Conservation (phyloP, 2,113 vertebrate species). For the Polyodon spathula region DNA sequence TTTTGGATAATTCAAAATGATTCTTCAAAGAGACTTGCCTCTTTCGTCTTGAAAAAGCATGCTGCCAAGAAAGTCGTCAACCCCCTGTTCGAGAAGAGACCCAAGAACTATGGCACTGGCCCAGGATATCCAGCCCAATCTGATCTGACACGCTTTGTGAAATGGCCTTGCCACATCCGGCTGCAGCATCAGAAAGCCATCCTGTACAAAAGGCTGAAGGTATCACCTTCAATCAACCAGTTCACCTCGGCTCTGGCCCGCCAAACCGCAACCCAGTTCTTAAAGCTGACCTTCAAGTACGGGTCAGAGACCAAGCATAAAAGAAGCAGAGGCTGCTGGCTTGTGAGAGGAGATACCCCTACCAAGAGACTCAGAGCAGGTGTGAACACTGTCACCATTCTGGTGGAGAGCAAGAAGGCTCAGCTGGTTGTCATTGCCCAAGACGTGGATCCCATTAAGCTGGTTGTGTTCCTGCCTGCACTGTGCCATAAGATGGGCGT, state of each 20-base stretch:
- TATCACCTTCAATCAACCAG: conserved; percentile 93
- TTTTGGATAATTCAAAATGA: too few species aligned
- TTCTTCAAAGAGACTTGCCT: too few species aligned
- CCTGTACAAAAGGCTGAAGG: conserved; percentile 92
- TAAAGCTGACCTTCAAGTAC: too few species aligned
- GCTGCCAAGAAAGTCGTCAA: too few species aligned
- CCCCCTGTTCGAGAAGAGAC: too few species aligned
- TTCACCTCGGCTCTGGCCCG: conserved; percentile 93
- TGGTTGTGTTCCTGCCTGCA: conserved; percentile 90
- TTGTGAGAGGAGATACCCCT: conserved; percentile 82
- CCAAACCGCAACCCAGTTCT: too few species aligned
- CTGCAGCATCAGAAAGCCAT: conserved; percentile 91
- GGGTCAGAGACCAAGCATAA: too few species aligned
- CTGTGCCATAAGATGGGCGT: conserved; percentile 97
- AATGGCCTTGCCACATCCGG: conserved; percentile 90
- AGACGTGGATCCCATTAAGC: too few species aligned
- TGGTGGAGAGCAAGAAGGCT: conserved; percentile 96
- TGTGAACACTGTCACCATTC: conserved; percentile 83
- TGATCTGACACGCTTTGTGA: conserved; percentile 90
- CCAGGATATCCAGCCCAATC: conserved; percentile 97
- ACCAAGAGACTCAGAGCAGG: conserved; percentile 91
- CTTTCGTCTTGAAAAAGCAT: too few species aligned
- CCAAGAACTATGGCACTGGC: too few species aligned
- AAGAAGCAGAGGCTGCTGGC: conserved; percentile 85
- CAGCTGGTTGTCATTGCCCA: conserved; percentile 91